Base-by-base conservation (phyloP, 2,888 invertebrate species). In the Leptinotarsa haldemani region DNA sequence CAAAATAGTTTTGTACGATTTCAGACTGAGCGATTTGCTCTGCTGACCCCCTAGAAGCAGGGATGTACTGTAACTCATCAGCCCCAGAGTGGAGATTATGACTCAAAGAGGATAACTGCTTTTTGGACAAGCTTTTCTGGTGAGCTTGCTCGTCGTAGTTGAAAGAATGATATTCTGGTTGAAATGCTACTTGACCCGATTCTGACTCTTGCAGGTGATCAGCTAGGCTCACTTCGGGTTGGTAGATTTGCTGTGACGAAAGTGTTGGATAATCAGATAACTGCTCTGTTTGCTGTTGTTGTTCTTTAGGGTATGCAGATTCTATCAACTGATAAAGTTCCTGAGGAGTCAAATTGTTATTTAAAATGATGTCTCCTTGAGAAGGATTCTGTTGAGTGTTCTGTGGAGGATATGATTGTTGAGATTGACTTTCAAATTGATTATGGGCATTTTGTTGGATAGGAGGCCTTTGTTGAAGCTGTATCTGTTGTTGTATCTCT, bases 91-190 rank as follows among this genome's bases (percentile, higher is more conserved):
- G 81, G 18, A 82, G 67, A 63, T 82, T 83, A 69, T 84, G 83
- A 7, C 79, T 78, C 40, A 83, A 78, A 9, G 80, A 79, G 0
- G 81, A 80, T 20, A 72, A 81, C 79, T 18, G 70, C 64, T 76
- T 78, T 47, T 75, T 79, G 48, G 58, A 69, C 65, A 73, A 52
- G 25, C 75, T 77, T 30, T 77, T 77, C 56, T 82, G 82, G 65
- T 83, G 80, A n/a, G 84, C 84, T 71, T 87, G 86, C 76, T 89
- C 88, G 75, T 88, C 87, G 79, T 88, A 89, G 78, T 88, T 88
- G 81, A 88, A 89, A 3, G 86, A 85, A n/a, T 88, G 87, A 74
- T 81, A 87, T 65, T 88, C 86, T 1, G 87, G 86, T 61, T 84
- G 86, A 76, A 89, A 89, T 87, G 88, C 78, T 87, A 75, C 66